Conservation (phyloP, 2,888 invertebrate species). For the Tuta absoluta region DNA sequence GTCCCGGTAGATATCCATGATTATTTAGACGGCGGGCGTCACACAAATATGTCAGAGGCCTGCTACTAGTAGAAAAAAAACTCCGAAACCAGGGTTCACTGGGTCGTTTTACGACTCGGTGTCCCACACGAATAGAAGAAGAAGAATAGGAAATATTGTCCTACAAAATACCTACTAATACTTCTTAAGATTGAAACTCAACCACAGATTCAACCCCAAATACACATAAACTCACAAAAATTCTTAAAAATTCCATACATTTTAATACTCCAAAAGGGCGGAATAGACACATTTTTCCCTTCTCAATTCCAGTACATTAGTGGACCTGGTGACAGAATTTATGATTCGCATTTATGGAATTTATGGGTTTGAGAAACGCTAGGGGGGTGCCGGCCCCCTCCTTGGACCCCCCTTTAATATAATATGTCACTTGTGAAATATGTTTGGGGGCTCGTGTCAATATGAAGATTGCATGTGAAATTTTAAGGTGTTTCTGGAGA, state of each 20-base stretch:
- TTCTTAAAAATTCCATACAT: slow-evolving; percentile 19
- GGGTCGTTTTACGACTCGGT: too few relatives aligned
- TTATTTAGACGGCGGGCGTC: too few relatives aligned
- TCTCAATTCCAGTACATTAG: slow-evolving; percentile 63
- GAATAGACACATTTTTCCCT: slow-evolving; percentile 42
- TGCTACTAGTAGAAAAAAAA: too few relatives aligned
- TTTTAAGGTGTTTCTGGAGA: background rate
- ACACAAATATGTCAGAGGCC: too few relatives aligned
- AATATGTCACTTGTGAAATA: slow-evolving; percentile 33
- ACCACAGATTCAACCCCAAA: slow-evolving; percentile 6
- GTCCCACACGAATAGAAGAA: too few relatives aligned
- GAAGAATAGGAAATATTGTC: too few relatives aligned
- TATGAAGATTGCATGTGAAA: slow-evolving; percentile 13
- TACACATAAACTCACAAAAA: background rate
- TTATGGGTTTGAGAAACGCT: slow-evolving; percentile 38
- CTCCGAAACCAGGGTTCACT: too few relatives aligned
- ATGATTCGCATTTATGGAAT: slow-evolving; percentile 31
- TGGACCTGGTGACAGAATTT: slow-evolving; percentile 36
- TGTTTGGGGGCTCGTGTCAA: slow-evolving; percentile 20
- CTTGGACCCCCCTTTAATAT: slow-evolving; percentile 32
- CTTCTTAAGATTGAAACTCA: background rate
- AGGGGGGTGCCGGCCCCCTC: slow-evolving; percentile 30
- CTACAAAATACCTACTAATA: background rate
- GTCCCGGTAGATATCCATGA: too few relatives aligned
- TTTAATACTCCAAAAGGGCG: slow-evolving; percentile 30